These are phyloP conservation scores for Papilio gigon DNA, from an alignment of 2,888 invertebrate species.

Conservation along the genomic window DNA sequence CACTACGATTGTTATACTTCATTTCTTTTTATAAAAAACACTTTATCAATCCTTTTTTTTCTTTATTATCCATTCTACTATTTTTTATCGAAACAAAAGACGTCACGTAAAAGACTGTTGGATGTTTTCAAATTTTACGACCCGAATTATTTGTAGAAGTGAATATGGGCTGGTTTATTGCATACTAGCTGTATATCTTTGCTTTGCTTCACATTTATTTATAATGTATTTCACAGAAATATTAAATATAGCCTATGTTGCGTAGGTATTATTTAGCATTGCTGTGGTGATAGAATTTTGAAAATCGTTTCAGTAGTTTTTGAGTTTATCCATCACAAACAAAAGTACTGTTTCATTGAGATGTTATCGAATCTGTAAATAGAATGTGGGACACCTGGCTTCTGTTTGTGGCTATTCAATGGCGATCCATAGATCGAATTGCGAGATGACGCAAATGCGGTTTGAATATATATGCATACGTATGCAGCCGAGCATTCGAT, in stretches of 20 bases:
- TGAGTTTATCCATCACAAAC: neutral
- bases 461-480: conserved; percentile 17
- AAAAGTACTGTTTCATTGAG: neutral
- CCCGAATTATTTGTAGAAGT: neutral
- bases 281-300: neutral
- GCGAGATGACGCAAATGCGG: conserved; percentile 34
- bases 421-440: conserved; percentile 31
- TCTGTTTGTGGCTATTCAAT: conserved; percentile 34
- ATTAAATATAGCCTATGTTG: no score
- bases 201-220: no score
- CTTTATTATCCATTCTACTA: neutral
- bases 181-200: no score
- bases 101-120: neutral
- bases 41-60: neutral
- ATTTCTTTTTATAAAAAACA: no score
- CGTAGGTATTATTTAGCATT: neutral
- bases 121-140: neutral
- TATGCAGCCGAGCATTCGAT: conserved; percentile 4
- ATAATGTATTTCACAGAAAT: no score
- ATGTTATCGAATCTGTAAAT: conserved; percentile 28
- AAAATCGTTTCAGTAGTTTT: neutral
- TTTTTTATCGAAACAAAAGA: neutral
- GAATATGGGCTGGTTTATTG: neutral
- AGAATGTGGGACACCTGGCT: conserved; percentile 35
- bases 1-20: no score